A percentile compares a stretch with the other conserved stretches of the same genome.
phyloP scores from a whole-genome alignment of 1,140 invertebrate genomes.

The Lordiphosa mommai region DNA sequence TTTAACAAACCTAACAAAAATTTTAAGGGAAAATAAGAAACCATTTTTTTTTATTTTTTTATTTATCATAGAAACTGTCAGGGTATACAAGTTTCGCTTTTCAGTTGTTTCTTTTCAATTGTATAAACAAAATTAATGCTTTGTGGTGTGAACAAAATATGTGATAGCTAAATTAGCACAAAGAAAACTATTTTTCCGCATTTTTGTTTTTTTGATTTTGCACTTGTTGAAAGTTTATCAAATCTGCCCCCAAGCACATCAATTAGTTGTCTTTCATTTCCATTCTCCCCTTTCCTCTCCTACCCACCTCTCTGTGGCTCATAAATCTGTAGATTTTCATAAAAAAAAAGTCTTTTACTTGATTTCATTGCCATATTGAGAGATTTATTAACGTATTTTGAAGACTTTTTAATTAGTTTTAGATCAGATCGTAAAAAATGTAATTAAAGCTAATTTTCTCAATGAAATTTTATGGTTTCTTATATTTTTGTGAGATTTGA shows the following conservation, averaged over 20 bases:
- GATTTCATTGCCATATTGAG: slow-evolving; percentile 49
- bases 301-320: neutral
- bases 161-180: neutral
- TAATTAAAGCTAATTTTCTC: slow-evolving; percentile 5
- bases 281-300: no score
- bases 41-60: no score
- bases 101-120: neutral
- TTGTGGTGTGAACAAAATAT: slow-evolving; percentile 41
- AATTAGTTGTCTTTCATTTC: neutral
- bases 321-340: slow-evolving; percentile 55
- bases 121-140: slow-evolving; percentile 36
- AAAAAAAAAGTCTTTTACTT: slow-evolving; percentile 45
- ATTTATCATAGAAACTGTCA: no score
- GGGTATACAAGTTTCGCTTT: neutral
- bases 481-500: neutral
- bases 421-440: slow-evolving; percentile 8
- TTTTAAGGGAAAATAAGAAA: no score
- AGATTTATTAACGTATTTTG: slow-evolving; percentile 53
- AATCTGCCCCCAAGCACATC: neutral
- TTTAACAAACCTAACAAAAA: no score
- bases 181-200: slow-evolving; percentile 29
- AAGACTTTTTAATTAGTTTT: slow-evolving; percentile 50
- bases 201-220: neutral
- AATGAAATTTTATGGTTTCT: neutral
- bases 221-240: slow-evolving; percentile 29